Conservation (phyloP, 2,113 vertebrate genomes). For the Sceloporus undulatus region DNA sequence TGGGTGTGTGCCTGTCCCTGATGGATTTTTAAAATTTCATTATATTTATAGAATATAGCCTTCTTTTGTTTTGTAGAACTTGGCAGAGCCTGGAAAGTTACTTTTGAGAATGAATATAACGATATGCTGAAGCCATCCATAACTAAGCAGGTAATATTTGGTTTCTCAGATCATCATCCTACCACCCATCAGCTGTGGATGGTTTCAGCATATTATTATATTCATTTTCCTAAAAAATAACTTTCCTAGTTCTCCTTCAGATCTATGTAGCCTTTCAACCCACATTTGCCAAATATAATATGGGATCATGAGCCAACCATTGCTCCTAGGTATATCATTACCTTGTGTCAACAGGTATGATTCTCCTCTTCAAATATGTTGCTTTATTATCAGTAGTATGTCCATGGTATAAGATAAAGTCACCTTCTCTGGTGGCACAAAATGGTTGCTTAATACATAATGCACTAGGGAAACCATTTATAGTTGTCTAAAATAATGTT, state of each 20-base stretch:
- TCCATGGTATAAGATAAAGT: background rate
- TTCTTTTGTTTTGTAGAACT: background rate
- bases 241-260: background rate
- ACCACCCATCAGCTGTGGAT: background rate
- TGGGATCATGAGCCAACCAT: background rate
- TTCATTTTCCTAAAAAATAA: background rate
- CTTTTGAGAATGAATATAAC: background rate
- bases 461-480: background rate
- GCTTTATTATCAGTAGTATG: background rate
- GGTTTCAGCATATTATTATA: background rate
- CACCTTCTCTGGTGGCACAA: background rate
- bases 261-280: background rate
- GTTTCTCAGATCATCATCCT: background rate
- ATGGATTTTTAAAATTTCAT: background rate
- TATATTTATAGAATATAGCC: background rate
- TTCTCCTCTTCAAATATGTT: background rate
- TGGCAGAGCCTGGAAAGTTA: background rate
- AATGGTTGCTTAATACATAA: background rate
- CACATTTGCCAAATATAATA: background rate
- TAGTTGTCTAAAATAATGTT: background rate
- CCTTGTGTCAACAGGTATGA: background rate
- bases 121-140: background rate
- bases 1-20: background rate
- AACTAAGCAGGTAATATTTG: background rate
- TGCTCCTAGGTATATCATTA: background rate